phyloP scores from a whole-genome alignment of 1,140 invertebrate genomes.

The Lepidotrigona ventralis region DNA sequence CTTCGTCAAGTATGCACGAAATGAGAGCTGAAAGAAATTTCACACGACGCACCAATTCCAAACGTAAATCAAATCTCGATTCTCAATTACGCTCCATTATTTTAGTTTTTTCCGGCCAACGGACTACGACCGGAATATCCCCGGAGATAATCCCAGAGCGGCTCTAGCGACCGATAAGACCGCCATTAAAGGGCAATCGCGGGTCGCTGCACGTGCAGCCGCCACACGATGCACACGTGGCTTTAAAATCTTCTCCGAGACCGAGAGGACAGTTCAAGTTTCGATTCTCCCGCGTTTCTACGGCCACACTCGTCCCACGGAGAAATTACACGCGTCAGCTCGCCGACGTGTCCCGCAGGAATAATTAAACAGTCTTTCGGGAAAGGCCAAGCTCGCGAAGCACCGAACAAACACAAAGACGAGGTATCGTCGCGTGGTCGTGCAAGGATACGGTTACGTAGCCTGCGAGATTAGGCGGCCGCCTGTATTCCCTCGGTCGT shows the following conservation, averaged over 20 bases:
- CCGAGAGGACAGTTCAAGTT: background rate
- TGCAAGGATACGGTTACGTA: slow-evolving; percentile 55
- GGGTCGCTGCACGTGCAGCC: slow-evolving; percentile 35
- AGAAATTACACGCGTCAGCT: background rate
- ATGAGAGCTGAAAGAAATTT: background rate
- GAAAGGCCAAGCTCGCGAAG: background rate
- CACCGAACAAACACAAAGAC: background rate
- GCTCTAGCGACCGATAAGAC: slow-evolving; percentile 39
- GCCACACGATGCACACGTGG: slow-evolving; percentile 51
- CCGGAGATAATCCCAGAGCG: slow-evolving; percentile 12
- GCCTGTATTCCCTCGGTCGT: slow-evolving; percentile 23
- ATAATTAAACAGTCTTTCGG: slow-evolving; percentile 60
- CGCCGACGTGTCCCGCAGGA: slow-evolving; percentile 49
- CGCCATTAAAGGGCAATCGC: slow-evolving; percentile 47
- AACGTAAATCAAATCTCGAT: background rate
- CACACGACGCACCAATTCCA: background rate
- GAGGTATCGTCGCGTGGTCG: slow-evolving; percentile 6
- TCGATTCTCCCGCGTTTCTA: slow-evolving; percentile 7
- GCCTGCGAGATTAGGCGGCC: slow-evolving; percentile 48
- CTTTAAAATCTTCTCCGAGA: slow-evolving; percentile 33
- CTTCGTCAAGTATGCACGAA: too few species aligned
- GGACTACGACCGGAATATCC: slow-evolving; percentile 12
- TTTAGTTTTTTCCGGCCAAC: background rate
- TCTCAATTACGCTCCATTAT: slow-evolving; percentile 1
- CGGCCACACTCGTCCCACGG: background rate